Evolutionary conservation across 2,797 vertebrate species (phyloP).

Genomic region (Eospalax fontanierii): DNA sequence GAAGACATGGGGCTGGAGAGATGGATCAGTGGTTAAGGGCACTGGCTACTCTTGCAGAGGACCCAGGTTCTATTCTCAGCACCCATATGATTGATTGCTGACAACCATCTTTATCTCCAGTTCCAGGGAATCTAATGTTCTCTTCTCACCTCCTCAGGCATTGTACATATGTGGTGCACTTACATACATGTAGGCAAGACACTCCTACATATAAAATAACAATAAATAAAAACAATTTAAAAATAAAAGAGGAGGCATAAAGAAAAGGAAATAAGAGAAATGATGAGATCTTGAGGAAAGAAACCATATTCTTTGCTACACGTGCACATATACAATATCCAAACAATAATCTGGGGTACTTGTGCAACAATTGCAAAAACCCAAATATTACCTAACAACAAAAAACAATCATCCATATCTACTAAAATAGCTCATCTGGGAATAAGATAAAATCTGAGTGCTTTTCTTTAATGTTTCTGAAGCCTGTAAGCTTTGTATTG

Average conservation of each 20-base stretch:
- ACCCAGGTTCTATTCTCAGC: no score
- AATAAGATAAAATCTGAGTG: neutral
- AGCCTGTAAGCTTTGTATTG: neutral
- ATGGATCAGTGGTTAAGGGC: no score
- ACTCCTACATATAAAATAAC: no score
- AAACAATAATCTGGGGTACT: neutral
- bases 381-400: neutral
- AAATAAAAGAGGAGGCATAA: slow-evolving; percentile 22
- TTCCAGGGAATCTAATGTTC: no score
- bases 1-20: neutral
- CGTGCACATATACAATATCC: neutral
- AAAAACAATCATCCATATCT: neutral
- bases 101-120: no score
- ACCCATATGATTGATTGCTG: no score
- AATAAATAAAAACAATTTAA: no score
- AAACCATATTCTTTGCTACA: neutral
- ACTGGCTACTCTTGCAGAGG: no score
- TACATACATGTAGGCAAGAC: no score
- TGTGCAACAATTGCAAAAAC: neutral
- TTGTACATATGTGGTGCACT: no score
- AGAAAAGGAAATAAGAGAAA: neutral
- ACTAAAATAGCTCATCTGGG: neutral
- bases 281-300: neutral
- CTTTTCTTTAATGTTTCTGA: no score
- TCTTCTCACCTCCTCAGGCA: no score